Evolutionary conservation across 2,113 vertebrate species (phyloP), one percentile per base, ranked within the genome.

Genomic region (Symphodus melops): DNA sequence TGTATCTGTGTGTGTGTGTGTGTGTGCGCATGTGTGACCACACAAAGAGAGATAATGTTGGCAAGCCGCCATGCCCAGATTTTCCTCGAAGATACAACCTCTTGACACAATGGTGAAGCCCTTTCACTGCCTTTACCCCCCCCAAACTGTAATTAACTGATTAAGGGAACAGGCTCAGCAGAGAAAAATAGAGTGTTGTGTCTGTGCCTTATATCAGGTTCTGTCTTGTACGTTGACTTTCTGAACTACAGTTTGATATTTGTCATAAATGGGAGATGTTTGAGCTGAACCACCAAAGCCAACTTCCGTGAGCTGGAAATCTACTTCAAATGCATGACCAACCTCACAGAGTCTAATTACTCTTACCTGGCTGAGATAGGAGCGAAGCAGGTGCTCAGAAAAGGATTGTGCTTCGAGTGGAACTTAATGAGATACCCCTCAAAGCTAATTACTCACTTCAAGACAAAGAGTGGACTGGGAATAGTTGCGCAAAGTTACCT

Each of bases 41-140:
- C 84, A 88, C 82, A 87, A 76, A 56, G 86, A 75, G 82, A 84
- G 87, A 84, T 83, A 74, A 81, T 56, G 19, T 36, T 92, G 90
- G 90, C 86, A 0, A 19, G 48, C 41, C 67, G 89, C 91, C 91
- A 85, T 1, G 3, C 42, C 0, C 9, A 80, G 62, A 82, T 71
- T 72, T 79, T 78, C 77, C 81, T 81, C 41, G 21, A 89, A 77
- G 82, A 86, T 77, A 28, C 42, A 79, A 56, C 20, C 46, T 51
- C 28, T 33, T 48, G 44, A 57, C 60, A 59, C 37, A 72, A 41
- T 62, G 64, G 53, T 46, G 19, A 52, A 69, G 67, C 51, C 52
- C 55, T 72, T 44, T 13, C 54, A 66, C 41, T 54, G 57, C 14
- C 21, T 54, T 55, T 49, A 37, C 25, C 53, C 57, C 52, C 23